phyloP scores from a whole-genome alignment of 2,797 vertebrate species.

The Myotis planiceps region DNA sequence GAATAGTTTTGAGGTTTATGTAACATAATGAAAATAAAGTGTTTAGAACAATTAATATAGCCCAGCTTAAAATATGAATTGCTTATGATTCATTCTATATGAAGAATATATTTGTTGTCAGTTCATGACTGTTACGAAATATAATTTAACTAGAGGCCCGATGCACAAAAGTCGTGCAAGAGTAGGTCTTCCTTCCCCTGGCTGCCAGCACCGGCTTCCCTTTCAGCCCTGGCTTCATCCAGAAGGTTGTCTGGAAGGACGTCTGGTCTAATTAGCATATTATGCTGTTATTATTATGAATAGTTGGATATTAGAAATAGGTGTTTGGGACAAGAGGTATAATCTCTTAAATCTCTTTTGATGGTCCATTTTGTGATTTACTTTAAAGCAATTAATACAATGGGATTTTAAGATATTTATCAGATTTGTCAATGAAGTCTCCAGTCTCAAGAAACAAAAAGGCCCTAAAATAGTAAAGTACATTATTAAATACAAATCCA shows the following conservation, averaged over 20 bases:
- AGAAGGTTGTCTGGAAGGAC: no score
- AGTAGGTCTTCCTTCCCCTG: no score
- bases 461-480: background rate
- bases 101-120: background rate
- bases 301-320: background rate
- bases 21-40: background rate
- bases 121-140: background rate
- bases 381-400: background rate
- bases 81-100: background rate
- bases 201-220: no score
- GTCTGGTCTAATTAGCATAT: no score
- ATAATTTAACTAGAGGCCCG: background rate
- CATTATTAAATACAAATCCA: background rate
- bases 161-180: no score
- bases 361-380: background rate
- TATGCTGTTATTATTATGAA: background rate
- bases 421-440: background rate
- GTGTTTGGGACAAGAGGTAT: background rate
- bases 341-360: background rate
- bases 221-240: no score
- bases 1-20: background rate
- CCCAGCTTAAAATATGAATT: background rate
- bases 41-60: background rate
- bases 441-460: background rate
- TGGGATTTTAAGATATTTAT: background rate